These are phyloP conservation scores for Liposcelis brunnea DNA, from an alignment of 2,888 invertebrate genomes.

Conservation along the genomic window DNA sequence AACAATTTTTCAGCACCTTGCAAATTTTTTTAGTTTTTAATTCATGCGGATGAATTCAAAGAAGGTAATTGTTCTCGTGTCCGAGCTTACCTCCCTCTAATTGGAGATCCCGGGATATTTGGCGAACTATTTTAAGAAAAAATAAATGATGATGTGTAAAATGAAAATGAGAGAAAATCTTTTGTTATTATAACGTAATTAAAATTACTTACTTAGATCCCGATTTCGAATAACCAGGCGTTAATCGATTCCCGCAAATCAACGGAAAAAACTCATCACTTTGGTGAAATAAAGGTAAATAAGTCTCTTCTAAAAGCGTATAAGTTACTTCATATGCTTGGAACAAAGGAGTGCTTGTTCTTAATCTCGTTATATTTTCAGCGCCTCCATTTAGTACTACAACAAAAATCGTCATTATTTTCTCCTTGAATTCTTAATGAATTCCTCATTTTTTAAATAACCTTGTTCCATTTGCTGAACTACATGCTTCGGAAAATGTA, in stretches of 20 bases:
- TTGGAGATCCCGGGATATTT: slow-evolving; percentile 20
- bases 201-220: slow-evolving; percentile 18
- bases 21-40: too few species aligned
- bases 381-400: slow-evolving; percentile 41
- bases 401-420: slow-evolving; percentile 12
- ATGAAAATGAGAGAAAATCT: slow-evolving; percentile 2
- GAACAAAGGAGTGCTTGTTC: slow-evolving; percentile 59
- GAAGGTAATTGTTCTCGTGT: background rate
- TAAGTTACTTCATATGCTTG: slow-evolving; percentile 66
- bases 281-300: slow-evolving; percentile 62
- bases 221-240: slow-evolving; percentile 17
- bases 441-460: slow-evolving; percentile 15
- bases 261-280: slow-evolving; percentile 39
- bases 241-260: background rate
- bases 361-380: slow-evolving; percentile 46
- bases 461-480: slow-evolving; percentile 34
- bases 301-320: slow-evolving; percentile 49
- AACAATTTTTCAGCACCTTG: too few species aligned
- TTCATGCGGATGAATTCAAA: too few species aligned
- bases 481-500: slow-evolving; percentile 37
- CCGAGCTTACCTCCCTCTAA: slow-evolving; percentile 19
- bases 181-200: too few species aligned
- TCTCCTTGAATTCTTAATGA: background rate
- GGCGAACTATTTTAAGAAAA: slow-evolving; percentile 20
- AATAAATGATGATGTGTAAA: slow-evolving; percentile 4